Conservation (phyloP, 2,797 vertebrate genomes). For the Dipus sagitta region DNA sequence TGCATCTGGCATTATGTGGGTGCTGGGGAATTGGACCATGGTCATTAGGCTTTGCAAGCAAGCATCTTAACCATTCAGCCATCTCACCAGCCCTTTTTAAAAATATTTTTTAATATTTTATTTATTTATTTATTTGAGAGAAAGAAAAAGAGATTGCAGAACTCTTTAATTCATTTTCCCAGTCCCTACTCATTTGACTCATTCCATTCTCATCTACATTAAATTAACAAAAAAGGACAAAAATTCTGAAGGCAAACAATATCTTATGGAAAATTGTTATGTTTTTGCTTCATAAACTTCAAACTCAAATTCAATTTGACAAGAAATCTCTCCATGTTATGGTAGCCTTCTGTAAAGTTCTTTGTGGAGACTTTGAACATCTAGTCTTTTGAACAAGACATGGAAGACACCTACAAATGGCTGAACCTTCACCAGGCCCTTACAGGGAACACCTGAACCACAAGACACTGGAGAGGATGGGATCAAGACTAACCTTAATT, state of each 20-base stretch:
- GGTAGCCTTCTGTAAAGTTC: slow-evolving; percentile 11
- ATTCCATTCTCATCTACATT: neutral
- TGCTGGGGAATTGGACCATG: no score
- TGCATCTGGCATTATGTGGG: no score
- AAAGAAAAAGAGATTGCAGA: no score
- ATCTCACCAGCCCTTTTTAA: no score
- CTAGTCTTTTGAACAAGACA: slow-evolving; percentile 2
- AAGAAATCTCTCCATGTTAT: neutral
- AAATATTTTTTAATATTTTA: no score
- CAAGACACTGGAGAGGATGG: no score
- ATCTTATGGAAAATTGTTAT: neutral
- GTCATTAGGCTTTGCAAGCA: no score
- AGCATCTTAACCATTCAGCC: no score
- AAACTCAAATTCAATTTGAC: slow-evolving; percentile 48
- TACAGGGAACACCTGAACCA: no score
- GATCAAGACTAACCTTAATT: no score
- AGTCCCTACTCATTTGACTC: neutral
- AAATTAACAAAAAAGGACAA: slow-evolving; percentile 13
- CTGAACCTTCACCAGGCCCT: no score
- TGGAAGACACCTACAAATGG: neutral
- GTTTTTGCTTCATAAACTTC: slow-evolving; percentile 46
- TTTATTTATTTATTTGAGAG: no score
- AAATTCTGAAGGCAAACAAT: slow-evolving; percentile 35
- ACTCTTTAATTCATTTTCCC: neutral
- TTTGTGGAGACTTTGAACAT: slow-evolving; percentile 2